Evolutionary conservation across 1,140 invertebrate genomes (phyloP).

Genomic region (Cotesia glomerata): DNA sequence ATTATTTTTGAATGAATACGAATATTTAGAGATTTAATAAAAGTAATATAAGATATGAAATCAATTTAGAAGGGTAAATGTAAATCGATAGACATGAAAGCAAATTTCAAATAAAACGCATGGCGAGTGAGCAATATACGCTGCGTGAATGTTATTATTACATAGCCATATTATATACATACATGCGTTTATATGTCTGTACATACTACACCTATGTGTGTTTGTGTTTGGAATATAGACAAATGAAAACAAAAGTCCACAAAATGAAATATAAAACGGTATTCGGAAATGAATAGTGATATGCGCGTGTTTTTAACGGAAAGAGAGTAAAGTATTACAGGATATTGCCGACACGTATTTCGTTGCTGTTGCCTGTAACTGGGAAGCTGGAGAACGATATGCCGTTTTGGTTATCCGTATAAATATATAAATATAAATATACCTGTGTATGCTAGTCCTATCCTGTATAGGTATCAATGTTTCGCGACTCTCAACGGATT

Average conservation of each 20-base stretch:
- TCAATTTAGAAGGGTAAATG: no score
- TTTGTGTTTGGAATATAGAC: not conserved
- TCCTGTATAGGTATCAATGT: not conserved
- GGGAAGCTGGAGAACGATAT: conserved; percentile 5
- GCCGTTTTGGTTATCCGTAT: not conserved
- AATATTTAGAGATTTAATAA: no score
- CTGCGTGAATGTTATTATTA: not conserved
- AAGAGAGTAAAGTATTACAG: conserved; percentile 26
- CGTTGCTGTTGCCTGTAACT: conserved; percentile 1
- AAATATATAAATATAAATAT: no score
- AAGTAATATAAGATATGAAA: no score
- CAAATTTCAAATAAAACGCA: not conserved
- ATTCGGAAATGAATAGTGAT: conserved; percentile 31
- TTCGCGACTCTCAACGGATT: not conserved
- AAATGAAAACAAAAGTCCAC: conserved; percentile 23
- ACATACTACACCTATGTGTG: no score
- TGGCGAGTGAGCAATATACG: not conserved
- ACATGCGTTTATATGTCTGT: not conserved
- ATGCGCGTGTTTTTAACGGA: conserved; percentile 22
- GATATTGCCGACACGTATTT: conserved; percentile 28
- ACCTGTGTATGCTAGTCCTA: no score
- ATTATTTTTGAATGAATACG: no score
- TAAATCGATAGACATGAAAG: no score
- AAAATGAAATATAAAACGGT: conserved; percentile 10
- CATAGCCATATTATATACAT: not conserved